phyloP scores from a whole-genome alignment of 2,888 invertebrate genomes.

The Pachliopta kotzebuea region DNA sequence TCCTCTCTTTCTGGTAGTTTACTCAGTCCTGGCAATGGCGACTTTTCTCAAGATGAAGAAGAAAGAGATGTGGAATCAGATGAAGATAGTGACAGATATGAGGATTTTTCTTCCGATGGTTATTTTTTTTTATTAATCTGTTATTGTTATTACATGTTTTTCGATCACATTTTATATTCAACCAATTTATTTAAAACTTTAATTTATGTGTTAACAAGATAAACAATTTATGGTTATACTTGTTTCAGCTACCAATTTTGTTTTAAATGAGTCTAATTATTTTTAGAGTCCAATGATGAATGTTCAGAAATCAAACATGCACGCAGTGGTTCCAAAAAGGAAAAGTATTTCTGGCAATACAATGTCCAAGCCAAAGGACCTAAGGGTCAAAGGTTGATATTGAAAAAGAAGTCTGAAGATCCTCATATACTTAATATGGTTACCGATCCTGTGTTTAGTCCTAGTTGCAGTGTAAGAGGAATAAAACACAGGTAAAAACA shows the following conservation, averaged over 20 bases:
- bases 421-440: conserved; percentile 95
- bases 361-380: conserved; percentile 99
- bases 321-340: conserved; percentile 82
- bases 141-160: not conserved
- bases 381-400: conserved; percentile 93
- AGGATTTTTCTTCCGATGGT: conserved; percentile 92
- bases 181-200: too few species aligned
- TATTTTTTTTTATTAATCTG: conserved; percentile 22
- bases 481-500: conserved; percentile 88
- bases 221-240: not conserved
- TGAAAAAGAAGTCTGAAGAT: conserved; percentile 92
- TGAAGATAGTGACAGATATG: conserved; percentile 93
- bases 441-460: conserved; percentile 98
- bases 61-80: conserved; percentile 87
- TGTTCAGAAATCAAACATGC: conserved; percentile 72
- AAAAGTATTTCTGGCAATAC: conserved; percentile 98
- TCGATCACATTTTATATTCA: not conserved
- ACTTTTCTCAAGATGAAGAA: conserved; percentile 91
- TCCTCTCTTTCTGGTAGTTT: conserved; percentile 92
- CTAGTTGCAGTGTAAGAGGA: conserved; percentile 93
- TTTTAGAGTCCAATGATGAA: conserved; percentile 84
- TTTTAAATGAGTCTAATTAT: conserved; percentile 16
- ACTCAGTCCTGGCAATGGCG: conserved; percentile 89
- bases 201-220: too few species aligned
- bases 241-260: not conserved